Base-by-base conservation (phyloP, 2,888 invertebrate species). In the Chironomus riparius region DNA sequence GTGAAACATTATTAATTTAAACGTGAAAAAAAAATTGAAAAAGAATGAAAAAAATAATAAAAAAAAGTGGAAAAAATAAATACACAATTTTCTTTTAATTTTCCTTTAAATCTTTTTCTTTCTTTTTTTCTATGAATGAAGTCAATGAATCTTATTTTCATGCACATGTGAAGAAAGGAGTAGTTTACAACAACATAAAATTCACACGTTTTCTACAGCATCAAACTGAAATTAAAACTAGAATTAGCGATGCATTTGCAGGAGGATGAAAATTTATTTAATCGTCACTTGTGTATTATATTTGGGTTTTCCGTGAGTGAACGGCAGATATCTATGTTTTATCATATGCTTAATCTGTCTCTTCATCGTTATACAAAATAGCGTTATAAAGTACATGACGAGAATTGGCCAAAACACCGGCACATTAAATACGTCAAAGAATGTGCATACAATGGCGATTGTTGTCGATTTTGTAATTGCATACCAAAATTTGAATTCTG, bases 341-440 rank as follows among this genome's bases (percentile, higher is more conserved):
- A 99, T 93, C 99, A 99, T 99, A 87, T 99, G 99, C 97, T 93
- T 98, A 81, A 99, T 99, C 88, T 99, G 99, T 82, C 98, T 90
- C 86, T 98, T 99, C 98, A 99, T 98, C 77, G 99, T 99, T 83
- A 99, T 94, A 86, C 95, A 94, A 86, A 98, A 95, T 80, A 99
- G 87, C 77, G 98, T 96, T 83, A 99, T 94, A 86, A 99, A 99
- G 87, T 99, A 99, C 94, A 99, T 95, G 81, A 99, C 97, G 83
- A 99, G 89, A 81, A 99, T 99, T 77, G 99, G 99, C 99, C 99
- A 99, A 86, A 99, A 99, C 81, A 99, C 99, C 82, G 99, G 99
- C 84, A 99, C 93, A 87, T 99, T 97, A 85, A 98, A 97, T 81
- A 93, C 92, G 82, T 98, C 97, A 84, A 99, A 97, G 85, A 97